Evolutionary conservation across 1,140 invertebrate species (phyloP).

Genomic region (Dinothrombium tinctorium): DNA sequence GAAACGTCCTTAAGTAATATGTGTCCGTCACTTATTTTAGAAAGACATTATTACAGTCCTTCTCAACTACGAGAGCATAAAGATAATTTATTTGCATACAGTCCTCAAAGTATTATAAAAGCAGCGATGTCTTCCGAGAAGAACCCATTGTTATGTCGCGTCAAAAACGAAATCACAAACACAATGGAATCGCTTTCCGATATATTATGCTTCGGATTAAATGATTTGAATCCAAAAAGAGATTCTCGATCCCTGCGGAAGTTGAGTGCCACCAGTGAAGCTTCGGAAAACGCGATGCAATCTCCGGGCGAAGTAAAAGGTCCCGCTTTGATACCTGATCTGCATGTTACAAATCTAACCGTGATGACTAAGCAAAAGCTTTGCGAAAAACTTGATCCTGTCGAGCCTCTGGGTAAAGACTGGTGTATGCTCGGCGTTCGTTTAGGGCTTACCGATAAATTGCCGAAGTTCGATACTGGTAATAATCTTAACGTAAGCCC

Average conservation of each 20-base stretch:
- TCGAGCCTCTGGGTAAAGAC: slow-evolving; percentile 48
- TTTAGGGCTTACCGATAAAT: slow-evolving; percentile 33
- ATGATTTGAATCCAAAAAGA: slow-evolving; percentile 6
- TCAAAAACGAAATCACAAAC: too few species aligned
- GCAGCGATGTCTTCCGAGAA: too few species aligned
- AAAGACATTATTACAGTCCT: slow-evolving; percentile 38
- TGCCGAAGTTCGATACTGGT: slow-evolving; percentile 27
- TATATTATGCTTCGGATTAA: not conserved
- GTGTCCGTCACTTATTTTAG: slow-evolving; percentile 37
- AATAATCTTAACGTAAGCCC: slow-evolving; percentile 21
- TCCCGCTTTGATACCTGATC: slow-evolving; percentile 25
- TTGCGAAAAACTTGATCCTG: slow-evolving; percentile 42
- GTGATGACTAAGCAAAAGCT: slow-evolving; percentile 25
- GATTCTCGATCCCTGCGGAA: too few species aligned
- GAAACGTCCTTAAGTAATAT: slow-evolving; percentile 34
- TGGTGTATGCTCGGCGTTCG: slow-evolving; percentile 56
- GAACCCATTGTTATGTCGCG: too few species aligned
- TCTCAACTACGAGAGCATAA: slow-evolving; percentile 30
- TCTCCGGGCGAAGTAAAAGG: too few species aligned
- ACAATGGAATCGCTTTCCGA: not conserved
- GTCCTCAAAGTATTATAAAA: too few species aligned
- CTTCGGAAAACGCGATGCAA: too few species aligned
- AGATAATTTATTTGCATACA: slow-evolving; percentile 31
- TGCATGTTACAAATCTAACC: slow-evolving; percentile 28
- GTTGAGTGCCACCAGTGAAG: too few species aligned